A percentile compares a stretch with the other conserved stretches of the same genome.
Evolutionary conservation across 2,113 vertebrate genomes (phyloP).

Genomic region (Thunnus thynnus): DNA sequence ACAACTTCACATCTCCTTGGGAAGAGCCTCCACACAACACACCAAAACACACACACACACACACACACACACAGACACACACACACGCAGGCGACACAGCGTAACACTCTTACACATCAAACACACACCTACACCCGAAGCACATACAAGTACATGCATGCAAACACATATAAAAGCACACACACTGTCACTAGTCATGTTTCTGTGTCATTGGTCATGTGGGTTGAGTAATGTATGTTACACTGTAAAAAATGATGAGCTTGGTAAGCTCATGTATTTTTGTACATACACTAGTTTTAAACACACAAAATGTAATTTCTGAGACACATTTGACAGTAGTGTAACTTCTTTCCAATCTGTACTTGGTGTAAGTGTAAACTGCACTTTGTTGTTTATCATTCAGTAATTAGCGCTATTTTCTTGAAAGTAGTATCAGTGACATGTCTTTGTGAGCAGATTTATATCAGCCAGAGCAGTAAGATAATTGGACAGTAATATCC

Average conservation of each 20-base stretch:
- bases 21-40: constrained; percentile 46
- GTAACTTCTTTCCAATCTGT: neutral
- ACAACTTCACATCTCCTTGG: constrained; percentile 58
- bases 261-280: neutral
- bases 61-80: neutral
- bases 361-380: neutral
- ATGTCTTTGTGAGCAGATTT: neutral
- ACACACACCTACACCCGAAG: constrained; percentile 1
- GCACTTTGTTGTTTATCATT: neutral
- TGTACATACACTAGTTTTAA: neutral
- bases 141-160: neutral
- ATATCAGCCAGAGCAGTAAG: too few species aligned
- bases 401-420: too few species aligned
- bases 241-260: constrained; percentile 43
- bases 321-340: neutral
- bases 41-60: neutral
- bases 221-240: constrained; percentile 35
- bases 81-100: neutral
- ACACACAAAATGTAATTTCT: neutral
- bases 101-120: constrained; percentile 1
- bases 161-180: constrained; percentile 16
- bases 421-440: neutral
- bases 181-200: constrained; percentile 27
- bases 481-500: too few species aligned
- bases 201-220: constrained; percentile 65